Evolutionary conservation across 2,797 vertebrate genomes (phyloP).

Genomic region (Acipenser ruthenus): DNA sequence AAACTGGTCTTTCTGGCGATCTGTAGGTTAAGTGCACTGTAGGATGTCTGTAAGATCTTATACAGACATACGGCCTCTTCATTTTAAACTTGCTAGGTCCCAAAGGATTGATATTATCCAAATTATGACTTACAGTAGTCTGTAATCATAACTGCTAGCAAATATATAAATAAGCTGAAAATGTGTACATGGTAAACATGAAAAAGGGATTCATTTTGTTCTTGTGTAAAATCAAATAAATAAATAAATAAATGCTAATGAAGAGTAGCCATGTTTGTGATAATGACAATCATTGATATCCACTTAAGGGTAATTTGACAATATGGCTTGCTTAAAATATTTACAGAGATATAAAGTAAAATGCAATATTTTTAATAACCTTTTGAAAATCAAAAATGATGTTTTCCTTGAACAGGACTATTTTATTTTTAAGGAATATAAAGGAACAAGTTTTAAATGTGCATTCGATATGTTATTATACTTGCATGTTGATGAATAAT

Average conservation of each 20-base stretch:
- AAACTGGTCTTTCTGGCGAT: too few species aligned
- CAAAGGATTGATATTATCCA: too few species aligned
- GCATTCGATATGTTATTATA: constrained; percentile 64
- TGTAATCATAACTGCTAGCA: too few species aligned
- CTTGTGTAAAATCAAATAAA: constrained; percentile 31
- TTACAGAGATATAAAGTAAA: constrained; percentile 45
- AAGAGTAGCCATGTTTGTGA: constrained; percentile 50
- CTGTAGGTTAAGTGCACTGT: too few species aligned
- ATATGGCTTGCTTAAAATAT: constrained; percentile 43
- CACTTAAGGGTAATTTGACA: constrained; percentile 37
- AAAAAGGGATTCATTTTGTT: constrained; percentile 35
- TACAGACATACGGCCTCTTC: too few species aligned
- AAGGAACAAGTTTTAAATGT: constrained; percentile 44
- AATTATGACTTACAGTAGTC: too few species aligned
- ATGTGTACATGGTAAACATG: neutral
- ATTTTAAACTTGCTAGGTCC: too few species aligned
- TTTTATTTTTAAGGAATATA: constrained; percentile 32
- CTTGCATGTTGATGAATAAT: constrained; percentile 74
- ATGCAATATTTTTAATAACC: constrained; percentile 56
- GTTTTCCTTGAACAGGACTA: neutral
- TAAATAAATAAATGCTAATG: constrained; percentile 9
- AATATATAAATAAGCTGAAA: neutral
- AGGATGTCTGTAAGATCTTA: too few species aligned
- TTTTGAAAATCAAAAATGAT: neutral
- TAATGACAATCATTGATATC: constrained; percentile 55